phyloP scores from a whole-genome alignment of 1,140 invertebrate genomes.

The Lepidurus couesii region DNA sequence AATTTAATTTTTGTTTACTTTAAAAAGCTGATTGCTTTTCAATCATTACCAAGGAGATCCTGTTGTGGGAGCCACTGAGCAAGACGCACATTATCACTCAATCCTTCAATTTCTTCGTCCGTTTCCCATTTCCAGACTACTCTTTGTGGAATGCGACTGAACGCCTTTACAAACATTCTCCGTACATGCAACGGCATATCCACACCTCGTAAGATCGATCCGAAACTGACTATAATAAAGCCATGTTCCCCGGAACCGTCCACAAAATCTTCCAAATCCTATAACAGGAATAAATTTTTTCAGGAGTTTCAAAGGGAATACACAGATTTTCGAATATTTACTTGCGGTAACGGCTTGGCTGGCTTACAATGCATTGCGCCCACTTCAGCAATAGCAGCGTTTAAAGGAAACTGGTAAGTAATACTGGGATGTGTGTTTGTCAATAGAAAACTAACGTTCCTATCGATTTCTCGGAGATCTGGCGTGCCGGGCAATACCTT shows the following conservation, averaged over 20 bases:
- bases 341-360: slow-evolving; percentile 46
- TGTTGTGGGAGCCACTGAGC: slow-evolving; percentile 43
- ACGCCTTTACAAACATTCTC: slow-evolving; percentile 48
- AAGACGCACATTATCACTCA: slow-evolving; percentile 38
- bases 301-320: not conserved
- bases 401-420: slow-evolving; percentile 26
- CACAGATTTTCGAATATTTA: not conserved
- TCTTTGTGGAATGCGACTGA: slow-evolving; percentile 48
- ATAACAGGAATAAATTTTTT: slow-evolving; percentile 35
- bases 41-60: slow-evolving; percentile 40
- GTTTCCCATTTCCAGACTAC: slow-evolving; percentile 51
- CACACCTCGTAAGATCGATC: slow-evolving; percentile 64
- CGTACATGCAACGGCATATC: slow-evolving; percentile 65
- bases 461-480: slow-evolving; percentile 35
- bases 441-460: slow-evolving; percentile 38
- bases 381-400: slow-evolving; percentile 36
- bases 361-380: slow-evolving; percentile 38
- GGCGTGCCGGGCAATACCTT: slow-evolving; percentile 33
- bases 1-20: not conserved
- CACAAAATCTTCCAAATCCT: slow-evolving; percentile 65
- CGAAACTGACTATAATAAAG: slow-evolving; percentile 74
- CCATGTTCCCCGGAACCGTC: slow-evolving; percentile 57
- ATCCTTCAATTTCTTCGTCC: slow-evolving; percentile 39
- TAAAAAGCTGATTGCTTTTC: not conserved
- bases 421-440: slow-evolving; percentile 35